These are phyloP conservation scores for Lithobates sylvaticus DNA, from an alignment of 2,797 vertebrate species.

Conservation along the genomic window DNA sequence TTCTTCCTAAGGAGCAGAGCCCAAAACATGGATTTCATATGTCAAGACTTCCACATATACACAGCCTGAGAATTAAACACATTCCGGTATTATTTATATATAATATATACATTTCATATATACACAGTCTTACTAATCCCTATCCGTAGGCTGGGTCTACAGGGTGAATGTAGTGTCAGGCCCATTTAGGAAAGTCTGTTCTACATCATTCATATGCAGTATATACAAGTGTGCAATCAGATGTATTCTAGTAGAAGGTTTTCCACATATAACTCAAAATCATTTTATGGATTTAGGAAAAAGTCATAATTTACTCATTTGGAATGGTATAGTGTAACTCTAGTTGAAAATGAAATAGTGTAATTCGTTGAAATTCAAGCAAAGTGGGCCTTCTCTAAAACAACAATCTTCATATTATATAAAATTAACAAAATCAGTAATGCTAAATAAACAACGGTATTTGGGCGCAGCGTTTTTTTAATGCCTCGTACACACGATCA, in stretches of 20 bases:
- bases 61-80: constrained; percentile 34
- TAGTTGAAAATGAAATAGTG: too few species aligned
- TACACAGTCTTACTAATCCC: not conserved
- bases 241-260: not conserved
- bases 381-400: too few species aligned
- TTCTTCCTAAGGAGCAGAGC: not conserved
- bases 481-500: too few species aligned
- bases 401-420: too few species aligned
- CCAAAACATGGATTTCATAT: not conserved
- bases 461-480: too few species aligned
- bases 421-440: too few species aligned
- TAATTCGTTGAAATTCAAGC: too few species aligned
- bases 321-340: too few species aligned
- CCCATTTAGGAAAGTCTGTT: not conserved
- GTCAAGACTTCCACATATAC: constrained; percentile 36
- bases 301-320: not conserved
- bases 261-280: not conserved
- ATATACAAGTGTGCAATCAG: constrained; percentile 19
- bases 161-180: not conserved
- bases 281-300: not conserved
- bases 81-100: constrained; percentile 39
- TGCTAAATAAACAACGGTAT: too few species aligned
- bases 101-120: constrained; percentile 44
- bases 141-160: not conserved
- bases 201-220: constrained; percentile 1